A percentile compares a stretch with the other conserved stretches of the same genome.
Conservation (phyloP, 2,113 vertebrate species). For the Lipotes vexillifer region DNA sequence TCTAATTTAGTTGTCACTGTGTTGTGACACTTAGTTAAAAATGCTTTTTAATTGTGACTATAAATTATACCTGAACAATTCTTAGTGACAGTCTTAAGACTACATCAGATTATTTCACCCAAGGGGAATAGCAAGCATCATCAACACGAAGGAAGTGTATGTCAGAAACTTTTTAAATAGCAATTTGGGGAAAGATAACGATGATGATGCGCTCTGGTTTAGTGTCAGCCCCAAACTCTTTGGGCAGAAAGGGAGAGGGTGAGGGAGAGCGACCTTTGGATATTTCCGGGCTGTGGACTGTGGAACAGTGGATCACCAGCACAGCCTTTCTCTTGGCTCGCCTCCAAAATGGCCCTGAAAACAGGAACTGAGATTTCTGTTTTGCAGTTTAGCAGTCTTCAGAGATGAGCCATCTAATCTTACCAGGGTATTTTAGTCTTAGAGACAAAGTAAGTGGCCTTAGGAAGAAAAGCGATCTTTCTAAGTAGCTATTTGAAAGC, state of each 20-base stretch:
- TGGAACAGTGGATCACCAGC: neutral
- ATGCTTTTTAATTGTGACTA: slow-evolving; percentile 87
- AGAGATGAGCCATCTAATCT: neutral
- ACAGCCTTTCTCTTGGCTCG: neutral
- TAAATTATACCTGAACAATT: slow-evolving; percentile 87
- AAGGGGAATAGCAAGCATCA: slow-evolving; percentile 55
- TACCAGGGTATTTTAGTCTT: neutral
- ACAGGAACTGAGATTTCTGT: neutral
- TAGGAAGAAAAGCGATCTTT: neutral
- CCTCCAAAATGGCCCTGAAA: neutral
- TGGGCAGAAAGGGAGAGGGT: neutral
- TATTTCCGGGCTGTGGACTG: neutral
- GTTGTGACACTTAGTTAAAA: slow-evolving; percentile 87
- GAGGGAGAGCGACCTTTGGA: neutral
- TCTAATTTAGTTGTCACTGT: slow-evolving; percentile 86
- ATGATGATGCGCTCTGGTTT: neutral
- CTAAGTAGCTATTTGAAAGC: neutral
- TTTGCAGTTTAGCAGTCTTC: neutral
- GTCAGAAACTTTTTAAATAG: slow-evolving; percentile 64
- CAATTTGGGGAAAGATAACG: slow-evolving; percentile 34
- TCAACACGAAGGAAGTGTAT: slow-evolving; percentile 45
- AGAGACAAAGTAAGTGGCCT: neutral
- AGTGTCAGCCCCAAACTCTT: neutral
- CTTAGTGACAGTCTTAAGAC: slow-evolving; percentile 81
- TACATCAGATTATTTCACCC: slow-evolving; percentile 76